Evolutionary conservation across 2,113 vertebrate genomes (phyloP), one percentile per base, ranked within the genome.

Genomic region (Proteles cristata): DNA sequence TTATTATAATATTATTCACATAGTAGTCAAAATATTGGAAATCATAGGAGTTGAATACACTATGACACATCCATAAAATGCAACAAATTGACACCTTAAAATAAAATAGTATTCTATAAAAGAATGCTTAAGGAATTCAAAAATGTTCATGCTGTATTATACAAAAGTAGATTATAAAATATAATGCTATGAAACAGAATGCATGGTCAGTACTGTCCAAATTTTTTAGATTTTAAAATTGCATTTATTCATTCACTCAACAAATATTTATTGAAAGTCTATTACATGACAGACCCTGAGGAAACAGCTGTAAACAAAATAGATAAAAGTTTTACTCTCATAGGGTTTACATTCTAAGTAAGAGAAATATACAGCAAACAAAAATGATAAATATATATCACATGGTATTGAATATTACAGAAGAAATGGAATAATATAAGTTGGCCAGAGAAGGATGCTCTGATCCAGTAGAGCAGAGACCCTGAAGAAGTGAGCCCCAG

Each of bases 251-350:
- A 55, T 33, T 82, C 50, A 84, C 31, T 81, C n/a, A 53, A 90
- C 28, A 86, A 73, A 73, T 63, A 33, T 92, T 94, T 89, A 80
- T 39, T 89, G 26, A 53, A 94, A 94, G 26, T 33, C 53, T 92
- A 26, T 94, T 73, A 65, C 5, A 66, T 15, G 11, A 65, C 23
- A 87, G 31, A 28, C 16, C 48, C n/a, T 83, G 53, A 31, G 21
- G 31, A 88, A 92, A 63, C 0, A 73, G 35, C 69, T 79, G 31
- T 11, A 89, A 63, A 77, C 8, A 69, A 88, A 94, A 39, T 4
- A 97, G 63, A 86, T 53, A 68, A 48, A 86, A 19, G 0, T 23
- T 87, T 63, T 93, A 7, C 11, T 16, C 0, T 71, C 31, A 31
- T 23, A 63, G 15, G 58, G 11, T 21, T 86, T 90, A 25, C 28